Evolutionary conservation across 2,888 invertebrate genomes (phyloP).

Genomic region (Copidosoma aretas): DNA sequence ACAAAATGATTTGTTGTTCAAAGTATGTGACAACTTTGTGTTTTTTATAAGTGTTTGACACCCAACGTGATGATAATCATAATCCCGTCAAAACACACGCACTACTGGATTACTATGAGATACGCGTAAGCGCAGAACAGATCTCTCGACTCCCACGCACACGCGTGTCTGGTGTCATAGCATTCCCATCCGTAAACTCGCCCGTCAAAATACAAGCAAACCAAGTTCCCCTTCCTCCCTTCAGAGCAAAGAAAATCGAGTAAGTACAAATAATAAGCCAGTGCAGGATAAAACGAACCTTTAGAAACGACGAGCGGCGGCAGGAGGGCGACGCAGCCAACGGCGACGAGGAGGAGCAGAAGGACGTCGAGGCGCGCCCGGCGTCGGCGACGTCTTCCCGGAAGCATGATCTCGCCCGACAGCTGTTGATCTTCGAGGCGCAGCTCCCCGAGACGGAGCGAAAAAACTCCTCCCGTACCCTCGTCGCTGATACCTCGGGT

Average conservation of each 20-base stretch:
- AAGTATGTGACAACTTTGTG: no score
- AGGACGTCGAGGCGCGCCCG: conserved; percentile 5
- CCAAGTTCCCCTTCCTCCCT: neutral
- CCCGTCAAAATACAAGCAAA: no score
- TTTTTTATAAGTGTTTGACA: no score
- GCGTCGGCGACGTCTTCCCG: conserved; percentile 18
- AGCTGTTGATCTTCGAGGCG: neutral
- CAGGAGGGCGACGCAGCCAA: conserved; percentile 9
- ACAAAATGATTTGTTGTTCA: no score
- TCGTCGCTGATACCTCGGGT: no score
- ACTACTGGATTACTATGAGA: no score
- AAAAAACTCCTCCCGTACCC: no score
- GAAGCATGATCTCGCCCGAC: conserved; percentile 26
- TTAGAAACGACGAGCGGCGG: conserved; percentile 24
- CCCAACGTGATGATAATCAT: no score
- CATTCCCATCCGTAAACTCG: no score
- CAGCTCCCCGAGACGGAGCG: neutral
- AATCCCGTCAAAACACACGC: no score
- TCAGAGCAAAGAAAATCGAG: neutral
- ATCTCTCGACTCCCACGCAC: no score
- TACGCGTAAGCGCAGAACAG: no score
- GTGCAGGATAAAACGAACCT: conserved; percentile 20
- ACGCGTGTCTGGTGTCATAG: neutral
- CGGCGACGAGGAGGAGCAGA: conserved; percentile 6
- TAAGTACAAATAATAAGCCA: neutral